These are phyloP conservation scores for Leguminivora glycinivorella DNA, from an alignment of 1,140 invertebrate species.

Conservation along the genomic window DNA sequence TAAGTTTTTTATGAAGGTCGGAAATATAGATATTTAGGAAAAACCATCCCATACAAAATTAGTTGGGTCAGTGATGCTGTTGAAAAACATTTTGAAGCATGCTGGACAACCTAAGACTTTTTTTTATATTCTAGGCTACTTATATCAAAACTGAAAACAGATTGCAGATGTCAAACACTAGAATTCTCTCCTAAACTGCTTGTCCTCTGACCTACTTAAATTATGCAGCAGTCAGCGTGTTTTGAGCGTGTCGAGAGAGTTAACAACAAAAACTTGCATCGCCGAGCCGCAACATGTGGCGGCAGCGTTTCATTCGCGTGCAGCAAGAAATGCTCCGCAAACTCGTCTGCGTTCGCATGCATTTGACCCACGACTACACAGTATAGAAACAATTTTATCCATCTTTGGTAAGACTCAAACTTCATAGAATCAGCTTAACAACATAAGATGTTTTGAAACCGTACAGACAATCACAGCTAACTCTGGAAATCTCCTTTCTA, in stretches of 20 bases:
- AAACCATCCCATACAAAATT: too few relatives aligned
- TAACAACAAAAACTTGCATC: conserved; percentile 1
- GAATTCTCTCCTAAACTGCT: not conserved
- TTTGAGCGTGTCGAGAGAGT: conserved; percentile 1
- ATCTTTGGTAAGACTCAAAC: too few relatives aligned
- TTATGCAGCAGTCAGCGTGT: not conserved
- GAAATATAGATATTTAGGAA: too few relatives aligned
- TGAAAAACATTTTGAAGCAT: too few relatives aligned
- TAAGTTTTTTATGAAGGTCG: too few relatives aligned
- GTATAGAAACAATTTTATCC: not conserved
- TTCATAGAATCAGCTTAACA: not conserved
- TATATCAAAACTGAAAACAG: too few relatives aligned
- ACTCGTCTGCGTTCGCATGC: not conserved
- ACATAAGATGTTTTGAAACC: not conserved
- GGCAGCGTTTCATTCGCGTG: conserved; percentile 6
- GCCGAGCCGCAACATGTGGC: not conserved
- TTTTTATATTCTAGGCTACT: too few relatives aligned
- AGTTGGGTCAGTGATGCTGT: too few relatives aligned
- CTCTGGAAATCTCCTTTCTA: not conserved
- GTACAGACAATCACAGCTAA: not conserved
- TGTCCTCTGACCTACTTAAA: not conserved
- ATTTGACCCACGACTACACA: not conserved
- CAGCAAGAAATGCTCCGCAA: not conserved
- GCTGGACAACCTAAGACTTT: too few relatives aligned
- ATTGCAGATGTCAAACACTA: not conserved